phyloP scores from a whole-genome alignment of 1,140 invertebrate species.

The Papilio dardanus region DNA sequence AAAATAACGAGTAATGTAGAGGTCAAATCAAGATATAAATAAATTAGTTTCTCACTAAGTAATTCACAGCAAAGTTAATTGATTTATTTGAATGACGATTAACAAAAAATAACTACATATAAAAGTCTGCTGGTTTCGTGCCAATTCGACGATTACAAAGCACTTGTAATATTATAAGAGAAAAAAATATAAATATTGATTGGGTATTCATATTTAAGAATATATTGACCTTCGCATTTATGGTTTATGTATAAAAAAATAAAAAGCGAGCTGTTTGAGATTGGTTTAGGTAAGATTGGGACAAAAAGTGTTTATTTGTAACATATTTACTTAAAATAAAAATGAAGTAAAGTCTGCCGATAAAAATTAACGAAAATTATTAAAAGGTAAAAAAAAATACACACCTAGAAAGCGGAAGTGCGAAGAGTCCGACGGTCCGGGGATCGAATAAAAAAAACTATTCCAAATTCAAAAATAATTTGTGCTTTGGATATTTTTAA shows the following conservation, averaged over 20 bases:
- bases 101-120: slow-evolving; percentile 1
- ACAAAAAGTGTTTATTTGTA: not conserved
- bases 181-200: not conserved
- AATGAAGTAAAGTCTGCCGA: no score
- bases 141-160: not conserved
- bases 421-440: not conserved
- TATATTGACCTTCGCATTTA: not conserved
- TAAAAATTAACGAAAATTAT: no score
- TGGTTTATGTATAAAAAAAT: not conserved
- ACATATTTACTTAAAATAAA: no score
- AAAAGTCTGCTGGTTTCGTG: not conserved
- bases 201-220: not conserved
- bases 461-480: not conserved
- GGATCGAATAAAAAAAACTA: not conserved
- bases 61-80: not conserved
- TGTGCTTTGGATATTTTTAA: not conserved
- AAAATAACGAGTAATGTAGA: not conserved
- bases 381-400: not conserved
- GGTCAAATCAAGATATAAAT: not conserved
- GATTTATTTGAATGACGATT: slow-evolving; percentile 6
- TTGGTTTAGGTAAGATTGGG: not conserved
- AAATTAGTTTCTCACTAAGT: not conserved
- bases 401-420: not conserved
- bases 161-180: not conserved
- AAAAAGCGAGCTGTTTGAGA: not conserved